Base-by-base conservation (phyloP, 2,113 vertebrate genomes). In the Onychostoma macrolepis region DNA sequence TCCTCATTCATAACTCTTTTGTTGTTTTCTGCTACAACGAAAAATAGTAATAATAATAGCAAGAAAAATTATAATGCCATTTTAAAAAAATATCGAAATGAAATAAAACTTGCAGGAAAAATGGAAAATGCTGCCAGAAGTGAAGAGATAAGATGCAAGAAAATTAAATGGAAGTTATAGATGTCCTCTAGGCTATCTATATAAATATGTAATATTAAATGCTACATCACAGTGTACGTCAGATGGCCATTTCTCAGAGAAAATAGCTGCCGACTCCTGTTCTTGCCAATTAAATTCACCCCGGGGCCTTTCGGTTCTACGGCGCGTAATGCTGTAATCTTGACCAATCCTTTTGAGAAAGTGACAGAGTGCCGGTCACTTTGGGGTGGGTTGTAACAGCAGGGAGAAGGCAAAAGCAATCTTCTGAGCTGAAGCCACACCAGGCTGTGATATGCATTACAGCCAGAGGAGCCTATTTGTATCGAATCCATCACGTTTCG, bases 271-370 rank as follows among this genome's bases (percentile, higher is more conserved):
- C 67, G 91, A 95, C 93, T 92, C 88, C 86, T 89, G 36, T 93
- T 92, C 96, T 93, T 95, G 93, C 95, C 95, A 96, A 97, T 97
- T 96, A 96, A 96, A 96, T 94, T 90, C 95, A 94, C 94, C 96
- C 92, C 86, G 89, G 94, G 94, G 93, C 95, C 91, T 94, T 87
- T 91, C 87, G 91, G 83, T 92, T 93, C 90, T 89, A 92, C 94
- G 90, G 91, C 92, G 85, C 74, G 89, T 92, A 95, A 95, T 93
- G 85, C 91, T 84, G 91, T 96, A 96, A 97, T 96, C 95, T 96
- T 95, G 92, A 79, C 94, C 94, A 94, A 95, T 94, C 94, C 92
- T 92, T 96, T 92, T 90, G 91, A 92, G 93, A 90, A 93, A 92
- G 92, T 95, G 94, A 94, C 94, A 94, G 92, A 92, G 56, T 56